Evolutionary conservation across 1,140 invertebrate species (phyloP).

Genomic region (Andricus grossulariae): DNA sequence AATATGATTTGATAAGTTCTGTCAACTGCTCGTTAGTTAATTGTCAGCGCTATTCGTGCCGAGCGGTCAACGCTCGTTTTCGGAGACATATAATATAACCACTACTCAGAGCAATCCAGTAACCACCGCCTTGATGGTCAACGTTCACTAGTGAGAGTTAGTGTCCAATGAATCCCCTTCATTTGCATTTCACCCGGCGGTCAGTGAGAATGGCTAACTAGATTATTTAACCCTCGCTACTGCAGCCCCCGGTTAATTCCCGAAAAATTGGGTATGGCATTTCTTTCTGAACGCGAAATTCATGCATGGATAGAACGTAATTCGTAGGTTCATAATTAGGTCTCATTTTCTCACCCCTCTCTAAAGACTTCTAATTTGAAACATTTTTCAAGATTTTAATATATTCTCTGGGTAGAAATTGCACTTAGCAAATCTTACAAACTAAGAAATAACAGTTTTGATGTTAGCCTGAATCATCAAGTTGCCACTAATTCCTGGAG

Average conservation of each 20-base stretch:
- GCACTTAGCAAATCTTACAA: no score
- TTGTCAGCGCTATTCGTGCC: conserved; percentile 64
- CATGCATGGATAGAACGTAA: neutral
- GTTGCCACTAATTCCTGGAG: neutral
- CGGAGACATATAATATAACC: conserved; percentile 53
- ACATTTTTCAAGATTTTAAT: no score
- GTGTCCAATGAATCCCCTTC: conserved; percentile 71
- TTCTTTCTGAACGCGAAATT: neutral
- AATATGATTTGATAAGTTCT: conserved; percentile 74
- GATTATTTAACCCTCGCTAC: conserved; percentile 70
- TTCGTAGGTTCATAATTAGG: neutral
- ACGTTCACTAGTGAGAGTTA: conserved; percentile 38
- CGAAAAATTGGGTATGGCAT: conserved; percentile 21
- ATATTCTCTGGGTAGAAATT: no score
- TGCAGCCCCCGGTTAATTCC: neutral
- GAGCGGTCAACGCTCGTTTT: conserved; percentile 48
- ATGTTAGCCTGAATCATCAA: neutral
- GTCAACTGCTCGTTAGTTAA: conserved; percentile 76
- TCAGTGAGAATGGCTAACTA: conserved; percentile 70
- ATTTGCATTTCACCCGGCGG: conserved; percentile 72
- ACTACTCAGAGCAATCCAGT: conserved; percentile 37
- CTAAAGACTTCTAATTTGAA: no score
- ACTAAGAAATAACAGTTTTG: neutral
- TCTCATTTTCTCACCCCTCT: neutral
- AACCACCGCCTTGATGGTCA: conserved; percentile 54